These are phyloP conservation scores for Cylindroiulus punctatus DNA, from an alignment of 2,888 invertebrate species.

Conservation along the genomic window DNA sequence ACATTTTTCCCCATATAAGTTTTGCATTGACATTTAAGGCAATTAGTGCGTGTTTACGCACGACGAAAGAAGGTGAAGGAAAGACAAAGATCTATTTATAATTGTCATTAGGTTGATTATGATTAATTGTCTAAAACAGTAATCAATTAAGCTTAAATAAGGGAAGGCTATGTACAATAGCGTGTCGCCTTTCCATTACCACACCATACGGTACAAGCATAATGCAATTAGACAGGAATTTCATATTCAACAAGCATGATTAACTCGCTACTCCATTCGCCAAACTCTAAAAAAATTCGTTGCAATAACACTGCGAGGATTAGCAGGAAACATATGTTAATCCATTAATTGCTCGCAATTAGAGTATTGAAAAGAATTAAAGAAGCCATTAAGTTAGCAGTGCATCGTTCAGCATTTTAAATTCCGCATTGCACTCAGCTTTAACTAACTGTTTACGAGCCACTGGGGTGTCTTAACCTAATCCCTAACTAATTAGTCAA, in stretches of 20 bases:
- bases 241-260: slow-evolving; percentile 34
- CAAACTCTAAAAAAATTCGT: not conserved
- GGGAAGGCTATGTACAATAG: slow-evolving; percentile 8
- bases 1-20: not conserved
- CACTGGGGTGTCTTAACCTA: not conserved
- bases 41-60: slow-evolving; percentile 20
- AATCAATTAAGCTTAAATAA: slow-evolving; percentile 35
- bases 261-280: not conserved
- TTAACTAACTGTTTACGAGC: not conserved
- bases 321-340: not conserved
- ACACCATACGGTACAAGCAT: not conserved
- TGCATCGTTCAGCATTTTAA: not conserved
- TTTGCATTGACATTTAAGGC: not conserved
- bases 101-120: slow-evolving; percentile 27
- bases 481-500: not conserved
- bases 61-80: not conserved
- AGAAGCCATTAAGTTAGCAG: not conserved
- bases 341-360: slow-evolving; percentile 33
- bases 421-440: not conserved
- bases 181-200: not conserved
- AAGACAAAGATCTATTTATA: slow-evolving; percentile 23
- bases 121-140: slow-evolving; percentile 34
- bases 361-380: not conserved
- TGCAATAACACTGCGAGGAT: not conserved
- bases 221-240: not conserved